phyloP scores from a whole-genome alignment of 92 coral and sea anemone genomes.

The Porites divaricata region DNA sequence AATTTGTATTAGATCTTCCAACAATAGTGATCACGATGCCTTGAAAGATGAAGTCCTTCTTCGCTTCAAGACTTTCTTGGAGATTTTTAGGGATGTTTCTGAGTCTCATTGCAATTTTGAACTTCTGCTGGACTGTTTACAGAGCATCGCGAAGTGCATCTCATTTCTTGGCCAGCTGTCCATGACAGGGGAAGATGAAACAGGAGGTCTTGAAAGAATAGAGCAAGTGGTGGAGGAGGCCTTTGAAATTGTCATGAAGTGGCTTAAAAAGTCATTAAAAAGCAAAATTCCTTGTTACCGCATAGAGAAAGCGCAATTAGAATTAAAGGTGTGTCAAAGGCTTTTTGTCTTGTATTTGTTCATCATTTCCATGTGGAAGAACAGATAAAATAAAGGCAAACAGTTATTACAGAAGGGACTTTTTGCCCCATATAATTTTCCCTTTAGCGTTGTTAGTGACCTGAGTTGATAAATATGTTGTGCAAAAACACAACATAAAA shows the following conservation, averaged over 20 bases:
- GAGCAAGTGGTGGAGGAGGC: constrained; percentile 20
- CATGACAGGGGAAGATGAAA: neutral
- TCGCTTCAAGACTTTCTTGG: no score
- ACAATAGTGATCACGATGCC: no score
- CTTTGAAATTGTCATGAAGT: constrained; percentile 37
- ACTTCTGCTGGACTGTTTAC: no score
- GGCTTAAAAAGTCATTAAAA: constrained; percentile 7
- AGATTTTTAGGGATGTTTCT: no score
- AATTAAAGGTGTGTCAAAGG: constrained; percentile 29
- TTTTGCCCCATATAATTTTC: neutral
- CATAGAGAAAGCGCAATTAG: constrained; percentile 18
- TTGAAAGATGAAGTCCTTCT: no score
- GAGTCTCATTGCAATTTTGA: no score
- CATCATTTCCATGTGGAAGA: no score
- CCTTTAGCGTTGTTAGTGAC: neutral
- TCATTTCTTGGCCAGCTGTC: neutral
- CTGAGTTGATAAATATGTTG: neutral
- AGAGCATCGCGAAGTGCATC: neutral
- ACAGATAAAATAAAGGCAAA: no score
- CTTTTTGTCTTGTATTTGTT: neutral
- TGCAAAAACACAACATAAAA: neutral
- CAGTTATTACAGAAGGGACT: no score
- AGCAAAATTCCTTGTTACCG: neutral
- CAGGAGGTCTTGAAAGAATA: neutral
- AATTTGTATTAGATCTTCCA: no score